Conservation (phyloP, 2,113 vertebrate genomes). For the Oryzias javanicus region DNA sequence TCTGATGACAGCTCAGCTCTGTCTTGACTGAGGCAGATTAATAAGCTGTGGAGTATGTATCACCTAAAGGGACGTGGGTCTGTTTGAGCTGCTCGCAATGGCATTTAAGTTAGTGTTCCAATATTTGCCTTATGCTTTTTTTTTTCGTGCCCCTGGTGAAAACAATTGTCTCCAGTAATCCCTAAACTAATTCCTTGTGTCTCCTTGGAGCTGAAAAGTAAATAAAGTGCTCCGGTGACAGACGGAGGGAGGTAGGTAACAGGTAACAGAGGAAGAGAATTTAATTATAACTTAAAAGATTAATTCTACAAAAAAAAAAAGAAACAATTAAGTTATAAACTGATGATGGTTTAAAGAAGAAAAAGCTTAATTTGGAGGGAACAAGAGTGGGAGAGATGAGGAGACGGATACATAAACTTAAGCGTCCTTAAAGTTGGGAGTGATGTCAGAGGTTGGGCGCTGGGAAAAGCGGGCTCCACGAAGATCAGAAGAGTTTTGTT, state of each 20-base stretch:
- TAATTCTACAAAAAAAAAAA: neutral
- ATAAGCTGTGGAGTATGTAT: slow-evolving; percentile 43
- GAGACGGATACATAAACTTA: neutral
- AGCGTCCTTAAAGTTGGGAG: neutral
- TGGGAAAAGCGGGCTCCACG: neutral
- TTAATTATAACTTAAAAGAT: slow-evolving; percentile 27
- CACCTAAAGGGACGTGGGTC: slow-evolving; percentile 40
- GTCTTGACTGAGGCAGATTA: slow-evolving; percentile 66
- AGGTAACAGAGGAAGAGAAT: slow-evolving; percentile 4
- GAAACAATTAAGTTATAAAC: slow-evolving; percentile 12
- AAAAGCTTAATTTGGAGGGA: neutral
- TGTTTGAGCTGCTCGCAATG: slow-evolving; percentile 36
- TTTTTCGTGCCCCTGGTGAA: slow-evolving; percentile 43
- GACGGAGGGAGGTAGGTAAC: neutral
- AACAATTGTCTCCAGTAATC: slow-evolving; percentile 48
- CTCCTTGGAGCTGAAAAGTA: slow-evolving; percentile 10
- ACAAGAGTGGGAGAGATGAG: neutral
- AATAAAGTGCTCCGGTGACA: slow-evolving; percentile 11
- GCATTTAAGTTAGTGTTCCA: slow-evolving; percentile 35
- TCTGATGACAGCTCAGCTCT: slow-evolving; percentile 57
- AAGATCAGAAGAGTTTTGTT: neutral
- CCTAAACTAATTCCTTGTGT: slow-evolving; percentile 15
- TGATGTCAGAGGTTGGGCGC: neutral
- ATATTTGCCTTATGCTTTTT: slow-evolving; percentile 38
- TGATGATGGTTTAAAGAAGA: slow-evolving; percentile 7